Evolutionary conservation across 2,797 vertebrate genomes (phyloP), one percentile per base, ranked within the genome.

Genomic region (Sarcophilus harrisii): DNA sequence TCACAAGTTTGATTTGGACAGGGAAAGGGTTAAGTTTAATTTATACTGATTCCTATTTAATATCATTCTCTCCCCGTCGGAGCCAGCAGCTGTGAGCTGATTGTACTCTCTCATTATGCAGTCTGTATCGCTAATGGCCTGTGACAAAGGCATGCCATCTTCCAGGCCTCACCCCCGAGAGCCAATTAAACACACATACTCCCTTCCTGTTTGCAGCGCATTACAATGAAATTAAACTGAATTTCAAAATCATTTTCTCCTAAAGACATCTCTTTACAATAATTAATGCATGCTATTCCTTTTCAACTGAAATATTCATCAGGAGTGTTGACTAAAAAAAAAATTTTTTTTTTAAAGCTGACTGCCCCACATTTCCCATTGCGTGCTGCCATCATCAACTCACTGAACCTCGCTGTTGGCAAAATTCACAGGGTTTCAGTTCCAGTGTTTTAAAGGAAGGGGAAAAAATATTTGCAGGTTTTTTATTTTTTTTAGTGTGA

Each of bases 41-140:
- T 98, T 98, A 96, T 97, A 96, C 98, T 98, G 98, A 98, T 98
- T 99, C 98, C 98, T 98, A 98, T 98, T 98, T 98, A 98, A 98
- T 98, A 98, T 98, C 98, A 98, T 96, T 97, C 98, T 98, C 98
- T 98, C 98, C 98, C 98, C 57, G 97, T 97, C 98, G 98, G 98
- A 98, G 98, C 98, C 95, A 3, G 98, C 99, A 99, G 99, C 99
- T 99, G 99, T 98, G 99, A 99, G 99, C 99, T 99, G 99, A 99
- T 99, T 99, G 99, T 98, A 92, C 96, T 97, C 98, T 98, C 99
- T 99, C 99, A 99, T 99, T 99, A 99, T 98, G 99, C 99, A 99
- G 99, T 98, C 99, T 99, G 98, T 99, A 98, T 98, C 98, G 99
- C 99, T 99, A 99, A 99, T 99, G 99, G 99, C 99, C 99, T 99